phyloP scores from a whole-genome alignment of 2,113 vertebrate species.

The Indri indri region DNA sequence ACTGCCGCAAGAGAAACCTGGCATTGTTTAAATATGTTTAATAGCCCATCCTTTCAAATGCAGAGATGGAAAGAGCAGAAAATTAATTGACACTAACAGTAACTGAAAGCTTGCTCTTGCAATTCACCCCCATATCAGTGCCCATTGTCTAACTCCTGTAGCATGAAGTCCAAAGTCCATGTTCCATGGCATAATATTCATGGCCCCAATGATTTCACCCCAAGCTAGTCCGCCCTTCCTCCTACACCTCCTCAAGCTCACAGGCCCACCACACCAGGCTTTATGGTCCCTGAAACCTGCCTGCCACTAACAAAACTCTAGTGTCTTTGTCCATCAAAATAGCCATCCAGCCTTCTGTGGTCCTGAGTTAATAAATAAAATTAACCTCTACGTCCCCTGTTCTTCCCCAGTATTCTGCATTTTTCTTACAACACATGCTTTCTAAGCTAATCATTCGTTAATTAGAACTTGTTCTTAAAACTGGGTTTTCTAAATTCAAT shows the following conservation, averaged over 20 bases:
- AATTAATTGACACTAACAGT: neutral
- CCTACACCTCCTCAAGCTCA: neutral
- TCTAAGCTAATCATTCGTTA: neutral
- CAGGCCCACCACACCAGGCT: neutral
- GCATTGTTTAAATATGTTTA: neutral
- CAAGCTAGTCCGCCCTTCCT: neutral
- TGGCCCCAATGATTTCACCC: too few species aligned
- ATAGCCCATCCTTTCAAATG: neutral
- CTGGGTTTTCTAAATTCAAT: neutral
- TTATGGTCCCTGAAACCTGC: fast-evolving
- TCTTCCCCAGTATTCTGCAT: neutral
- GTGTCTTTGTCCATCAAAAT: neutral
- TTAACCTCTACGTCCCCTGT: too few species aligned
- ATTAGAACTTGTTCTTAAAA: neutral
- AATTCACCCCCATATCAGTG: neutral
- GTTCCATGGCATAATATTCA: neutral
- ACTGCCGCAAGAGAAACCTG: neutral
- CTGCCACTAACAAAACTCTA: neutral
- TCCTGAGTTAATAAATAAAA: neutral
- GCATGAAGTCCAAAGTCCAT: neutral
- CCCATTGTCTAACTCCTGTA: neutral
- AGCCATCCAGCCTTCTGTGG: too few species aligned
- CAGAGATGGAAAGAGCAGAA: neutral
- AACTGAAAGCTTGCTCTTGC: neutral
- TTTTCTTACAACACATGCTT: neutral